Evolutionary conservation across 2,888 invertebrate species (phyloP).

Genomic region (Schrankia costaestrigalis): DNA sequence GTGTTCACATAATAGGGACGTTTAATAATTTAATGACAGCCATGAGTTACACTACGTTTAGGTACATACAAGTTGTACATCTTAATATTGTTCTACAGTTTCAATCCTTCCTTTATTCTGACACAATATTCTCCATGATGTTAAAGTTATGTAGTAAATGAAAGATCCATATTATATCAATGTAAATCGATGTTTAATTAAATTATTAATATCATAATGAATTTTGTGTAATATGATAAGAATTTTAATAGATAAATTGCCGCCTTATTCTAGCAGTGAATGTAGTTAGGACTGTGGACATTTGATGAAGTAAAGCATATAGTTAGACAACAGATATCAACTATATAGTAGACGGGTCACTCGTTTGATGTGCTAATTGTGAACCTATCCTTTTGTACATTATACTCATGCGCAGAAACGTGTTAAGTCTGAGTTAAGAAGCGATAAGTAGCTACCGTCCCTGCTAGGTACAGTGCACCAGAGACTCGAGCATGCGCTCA

Average conservation of each 20-base stretch:
- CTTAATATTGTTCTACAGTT: conserved; percentile 4
- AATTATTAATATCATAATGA: conserved; percentile 12
- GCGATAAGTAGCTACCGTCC: conserved; percentile 10
- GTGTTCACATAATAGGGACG: too few relatives aligned
- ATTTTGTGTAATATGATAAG: conserved; percentile 13
- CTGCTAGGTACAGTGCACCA: conserved; percentile 5
- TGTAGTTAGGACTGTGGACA: background rate
- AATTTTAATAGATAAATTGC: conserved; percentile 11
- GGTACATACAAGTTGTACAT: conserved; percentile 1
- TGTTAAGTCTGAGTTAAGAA: conserved; percentile 1
- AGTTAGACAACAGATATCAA: too few relatives aligned
- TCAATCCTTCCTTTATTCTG: conserved; percentile 14
- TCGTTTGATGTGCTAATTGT: conserved; percentile 11
- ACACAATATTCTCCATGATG: conserved; percentile 2
- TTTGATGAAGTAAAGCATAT: too few relatives aligned
- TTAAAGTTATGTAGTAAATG: conserved; percentile 2
- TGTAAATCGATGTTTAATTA: conserved; percentile 29
- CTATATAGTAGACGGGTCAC: conserved; percentile 3
- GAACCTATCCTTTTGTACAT: conserved; percentile 13
- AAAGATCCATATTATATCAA: conserved; percentile 16
- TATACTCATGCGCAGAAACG: conserved; percentile 8
- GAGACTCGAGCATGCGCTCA: conserved; percentile 15
- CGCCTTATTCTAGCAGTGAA: conserved; percentile 8
- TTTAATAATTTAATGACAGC: too few relatives aligned
- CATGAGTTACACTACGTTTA: too few relatives aligned